Conservation (phyloP, 1,140 invertebrate genomes). For the Onthophagus taurus region DNA sequence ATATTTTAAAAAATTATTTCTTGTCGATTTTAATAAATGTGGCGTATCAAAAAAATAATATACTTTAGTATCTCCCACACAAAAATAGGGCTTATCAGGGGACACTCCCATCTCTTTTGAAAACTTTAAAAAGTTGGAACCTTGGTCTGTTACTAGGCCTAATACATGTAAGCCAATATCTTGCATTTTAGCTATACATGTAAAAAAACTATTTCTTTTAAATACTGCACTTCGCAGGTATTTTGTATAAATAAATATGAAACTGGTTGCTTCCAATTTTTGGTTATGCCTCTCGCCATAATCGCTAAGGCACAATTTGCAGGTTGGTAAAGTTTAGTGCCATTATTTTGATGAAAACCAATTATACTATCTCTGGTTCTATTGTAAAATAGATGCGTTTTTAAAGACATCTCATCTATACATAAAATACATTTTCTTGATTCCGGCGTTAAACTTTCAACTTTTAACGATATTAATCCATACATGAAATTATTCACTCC, state of each 20-base stretch:
- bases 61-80: conserved; percentile 16
- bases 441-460: background rate
- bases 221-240: conserved; percentile 17
- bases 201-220: conserved; percentile 17
- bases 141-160: conserved; percentile 18
- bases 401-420: conserved; percentile 12
- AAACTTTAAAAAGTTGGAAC: conserved; percentile 22
- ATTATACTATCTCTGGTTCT: conserved; percentile 4
- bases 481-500: conserved; percentile 8
- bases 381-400: conserved; percentile 6
- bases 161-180: conserved; percentile 20
- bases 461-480: conserved; percentile 1
- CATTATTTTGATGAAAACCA: conserved; percentile 5
- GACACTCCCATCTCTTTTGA: conserved; percentile 18
- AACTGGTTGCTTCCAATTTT: conserved; percentile 27
- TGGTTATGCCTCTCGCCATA: conserved; percentile 21
- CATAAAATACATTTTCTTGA: conserved; percentile 2
- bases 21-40: conserved; percentile 21
- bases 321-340: background rate
- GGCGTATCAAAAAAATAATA: conserved; percentile 25
- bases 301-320: conserved; percentile 6
- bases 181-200: conserved; percentile 16
- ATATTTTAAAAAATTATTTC: conserved; percentile 23
- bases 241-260: conserved; percentile 19
- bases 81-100: conserved; percentile 20